These are phyloP conservation scores for Tapirus terrestris DNA, from an alignment of 2,113 vertebrate genomes.

Conservation along the genomic window DNA sequence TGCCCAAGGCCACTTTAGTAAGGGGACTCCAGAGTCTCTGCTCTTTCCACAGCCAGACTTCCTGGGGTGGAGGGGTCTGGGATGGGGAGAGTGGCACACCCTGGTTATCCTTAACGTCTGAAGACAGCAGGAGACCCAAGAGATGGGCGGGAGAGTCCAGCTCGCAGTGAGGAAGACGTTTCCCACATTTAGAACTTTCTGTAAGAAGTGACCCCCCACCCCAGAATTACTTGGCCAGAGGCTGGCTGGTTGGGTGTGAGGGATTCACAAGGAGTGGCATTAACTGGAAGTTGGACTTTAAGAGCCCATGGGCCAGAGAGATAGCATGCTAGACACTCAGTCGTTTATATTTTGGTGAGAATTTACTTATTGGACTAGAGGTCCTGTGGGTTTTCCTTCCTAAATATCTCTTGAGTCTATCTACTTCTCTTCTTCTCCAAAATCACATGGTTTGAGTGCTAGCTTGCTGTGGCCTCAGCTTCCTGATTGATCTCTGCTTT, in stretches of 20 bases:
- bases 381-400: neutral
- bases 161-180: neutral
- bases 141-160: neutral
- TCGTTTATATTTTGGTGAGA: neutral
- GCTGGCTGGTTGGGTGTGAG: neutral
- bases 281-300: neutral
- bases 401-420: neutral
- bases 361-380: neutral
- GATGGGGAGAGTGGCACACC: neutral
- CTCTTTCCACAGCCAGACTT: neutral
- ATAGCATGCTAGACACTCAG: no score
- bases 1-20: neutral
- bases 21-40: neutral
- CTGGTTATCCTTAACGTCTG: neutral
- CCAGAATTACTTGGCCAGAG: neutral
- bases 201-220: neutral
- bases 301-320: neutral
- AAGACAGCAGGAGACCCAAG: neutral
- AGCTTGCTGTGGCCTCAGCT: neutral
- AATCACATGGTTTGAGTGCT: neutral
- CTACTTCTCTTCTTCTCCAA: neutral
- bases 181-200: neutral
- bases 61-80: neutral
- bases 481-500: neutral
- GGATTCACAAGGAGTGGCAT: fast-evolving